Evolutionary conservation across 2,797 vertebrate species (phyloP).

Genomic region (Holocentrus rufus): DNA sequence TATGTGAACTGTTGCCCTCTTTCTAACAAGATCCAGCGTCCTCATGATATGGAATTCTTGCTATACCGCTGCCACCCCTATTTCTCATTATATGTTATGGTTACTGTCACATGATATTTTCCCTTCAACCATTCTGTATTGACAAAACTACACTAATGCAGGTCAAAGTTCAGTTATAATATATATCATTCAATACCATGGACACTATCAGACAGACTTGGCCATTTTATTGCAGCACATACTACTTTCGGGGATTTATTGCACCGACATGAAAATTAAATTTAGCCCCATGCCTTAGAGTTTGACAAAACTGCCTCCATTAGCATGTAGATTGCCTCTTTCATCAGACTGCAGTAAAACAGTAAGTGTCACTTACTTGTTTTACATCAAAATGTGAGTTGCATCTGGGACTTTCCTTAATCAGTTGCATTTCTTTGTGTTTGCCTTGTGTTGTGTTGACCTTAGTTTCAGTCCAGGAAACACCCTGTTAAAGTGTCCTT

Average conservation of each 20-base stretch:
- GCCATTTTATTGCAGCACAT: constrained; percentile 27
- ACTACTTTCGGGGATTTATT: constrained; percentile 18
- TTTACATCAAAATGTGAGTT: too few species aligned
- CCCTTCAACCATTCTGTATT: constrained; percentile 68
- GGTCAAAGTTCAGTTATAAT: constrained; percentile 29
- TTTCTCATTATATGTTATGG: constrained; percentile 44
- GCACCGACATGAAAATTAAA: constrained; percentile 1
- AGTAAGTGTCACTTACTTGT: too few species aligned
- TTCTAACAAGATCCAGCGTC: background rate
- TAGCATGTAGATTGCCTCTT: background rate
- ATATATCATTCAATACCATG: constrained; percentile 51
- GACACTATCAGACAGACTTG: constrained; percentile 43
- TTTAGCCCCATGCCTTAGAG: constrained; percentile 6
- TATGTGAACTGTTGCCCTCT: background rate
- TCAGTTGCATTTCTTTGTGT: background rate
- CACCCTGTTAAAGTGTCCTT: too few species aligned
- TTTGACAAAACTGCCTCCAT: background rate
- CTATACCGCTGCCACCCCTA: constrained; percentile 39
- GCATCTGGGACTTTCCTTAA: background rate
- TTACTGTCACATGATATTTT: constrained; percentile 72
- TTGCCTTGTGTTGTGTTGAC: too few species aligned
- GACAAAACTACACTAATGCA: constrained; percentile 65
- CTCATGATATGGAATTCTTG: background rate
- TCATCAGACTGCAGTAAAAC: background rate
- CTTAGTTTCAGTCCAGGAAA: too few species aligned